Conservation (phyloP, 2,888 invertebrate genomes). For the Eilema depressum region DNA sequence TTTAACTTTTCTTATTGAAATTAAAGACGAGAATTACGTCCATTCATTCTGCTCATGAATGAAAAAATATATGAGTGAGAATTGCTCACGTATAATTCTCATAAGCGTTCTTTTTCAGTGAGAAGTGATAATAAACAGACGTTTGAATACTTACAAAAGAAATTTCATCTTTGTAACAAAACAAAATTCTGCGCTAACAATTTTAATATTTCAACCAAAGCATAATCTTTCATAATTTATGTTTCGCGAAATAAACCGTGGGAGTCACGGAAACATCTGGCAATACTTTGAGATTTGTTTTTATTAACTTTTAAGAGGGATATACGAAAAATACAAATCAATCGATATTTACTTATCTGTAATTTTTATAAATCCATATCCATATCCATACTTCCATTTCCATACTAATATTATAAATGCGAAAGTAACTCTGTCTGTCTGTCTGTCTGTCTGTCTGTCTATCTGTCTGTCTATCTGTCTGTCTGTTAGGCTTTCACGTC, state of each 20-base stretch:
- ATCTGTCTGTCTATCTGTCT: too few relatives aligned
- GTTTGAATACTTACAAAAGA: not conserved
- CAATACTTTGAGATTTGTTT: not conserved
- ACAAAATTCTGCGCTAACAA: constrained; percentile 7
- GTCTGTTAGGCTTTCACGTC: too few relatives aligned
- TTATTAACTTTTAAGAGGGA: not conserved
- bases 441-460: too few relatives aligned
- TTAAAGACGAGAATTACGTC: not conserved
- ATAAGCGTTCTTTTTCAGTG: not conserved
- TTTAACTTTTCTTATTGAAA: constrained; percentile 4
- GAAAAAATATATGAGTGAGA: constrained; percentile 1
- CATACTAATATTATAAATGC: too few relatives aligned
- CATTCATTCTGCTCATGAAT: not conserved
- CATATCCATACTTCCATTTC: too few relatives aligned
- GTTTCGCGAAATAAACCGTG: constrained; percentile 1
- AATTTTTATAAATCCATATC: too few relatives aligned
- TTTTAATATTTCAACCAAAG: not conserved
- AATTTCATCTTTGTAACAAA: constrained; percentile 2
- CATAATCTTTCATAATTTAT: not conserved
- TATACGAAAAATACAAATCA: not conserved
- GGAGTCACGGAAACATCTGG: constrained; percentile 3
- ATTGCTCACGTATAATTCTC: not conserved
- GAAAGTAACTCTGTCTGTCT: too few relatives aligned
- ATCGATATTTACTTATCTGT: not conserved
- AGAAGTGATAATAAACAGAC: not conserved